These are phyloP conservation scores for Tichodroma muraria DNA, from an alignment of 2,113 vertebrate genomes.

Conservation along the genomic window DNA sequence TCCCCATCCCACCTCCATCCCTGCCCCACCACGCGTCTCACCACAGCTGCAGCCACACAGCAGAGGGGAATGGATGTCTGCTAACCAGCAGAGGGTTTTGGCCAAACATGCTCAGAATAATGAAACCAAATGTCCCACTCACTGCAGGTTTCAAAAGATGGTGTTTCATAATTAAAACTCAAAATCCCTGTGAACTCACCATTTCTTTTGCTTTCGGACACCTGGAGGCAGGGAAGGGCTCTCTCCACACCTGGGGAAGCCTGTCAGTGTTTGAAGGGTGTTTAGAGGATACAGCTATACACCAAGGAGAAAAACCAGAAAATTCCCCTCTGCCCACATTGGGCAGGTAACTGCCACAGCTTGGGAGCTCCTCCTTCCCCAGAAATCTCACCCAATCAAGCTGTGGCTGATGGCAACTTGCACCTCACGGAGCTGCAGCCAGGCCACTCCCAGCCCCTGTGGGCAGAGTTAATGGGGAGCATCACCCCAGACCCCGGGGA, in stretches of 20 bases:
- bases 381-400: not conserved
- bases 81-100: not conserved
- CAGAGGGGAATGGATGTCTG: not conserved
- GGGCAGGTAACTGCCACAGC: not conserved
- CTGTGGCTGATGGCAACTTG: not conserved
- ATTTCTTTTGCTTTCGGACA: not conserved
- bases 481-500: not conserved
- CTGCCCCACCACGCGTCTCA: fast-evolving
- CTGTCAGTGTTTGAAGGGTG: constrained; percentile 52
- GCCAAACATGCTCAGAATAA: not conserved
- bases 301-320: constrained; percentile 56
- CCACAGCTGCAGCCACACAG: not conserved
- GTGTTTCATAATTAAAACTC: not conserved
- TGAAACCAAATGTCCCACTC: not conserved
- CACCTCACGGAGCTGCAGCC: not conserved
- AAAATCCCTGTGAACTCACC: not conserved
- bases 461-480: not conserved
- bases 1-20: not conserved
- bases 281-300: constrained; percentile 58
- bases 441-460: not conserved
- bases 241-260: not conserved
- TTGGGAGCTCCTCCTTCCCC: not conserved
- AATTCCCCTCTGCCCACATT: constrained; percentile 55
- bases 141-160: not conserved
- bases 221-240: not conserved